Conservation (phyloP, 2,888 invertebrate genomes). For the Philereme vetulata region DNA sequence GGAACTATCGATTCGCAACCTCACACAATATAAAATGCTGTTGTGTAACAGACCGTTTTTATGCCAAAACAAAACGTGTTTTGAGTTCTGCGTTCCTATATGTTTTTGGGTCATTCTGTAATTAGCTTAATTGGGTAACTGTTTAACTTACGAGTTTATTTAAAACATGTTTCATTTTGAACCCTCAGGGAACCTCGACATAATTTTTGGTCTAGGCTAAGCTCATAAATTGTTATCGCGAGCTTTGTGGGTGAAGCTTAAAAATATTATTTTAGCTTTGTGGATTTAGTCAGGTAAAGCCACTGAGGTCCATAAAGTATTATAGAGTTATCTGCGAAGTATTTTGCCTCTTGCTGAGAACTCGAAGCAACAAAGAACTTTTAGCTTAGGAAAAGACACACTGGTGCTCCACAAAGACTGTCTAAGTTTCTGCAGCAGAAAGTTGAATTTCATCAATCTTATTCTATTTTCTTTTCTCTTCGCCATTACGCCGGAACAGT, state of each 20-base stretch:
- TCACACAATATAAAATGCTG: background rate
- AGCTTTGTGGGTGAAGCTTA: conserved; percentile 1
- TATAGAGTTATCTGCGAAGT: background rate
- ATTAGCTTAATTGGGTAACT: background rate
- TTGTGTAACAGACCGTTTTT: background rate
- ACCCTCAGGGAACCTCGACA: background rate
- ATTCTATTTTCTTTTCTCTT: conserved; percentile 39
- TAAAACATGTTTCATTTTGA: background rate
- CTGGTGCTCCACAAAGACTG: conserved; percentile 36
- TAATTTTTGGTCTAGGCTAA: conserved; percentile 10
- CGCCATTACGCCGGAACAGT: conserved; percentile 29
- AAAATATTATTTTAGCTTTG: conserved; percentile 8
- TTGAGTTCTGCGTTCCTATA: background rate
- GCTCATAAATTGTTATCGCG: conserved; percentile 10
- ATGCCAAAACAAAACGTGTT: background rate
- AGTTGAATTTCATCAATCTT: conserved; percentile 46
- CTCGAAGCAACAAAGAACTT: conserved; percentile 23
- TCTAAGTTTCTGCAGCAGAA: conserved; percentile 34
- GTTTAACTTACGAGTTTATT: background rate
- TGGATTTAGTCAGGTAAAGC: conserved; percentile 6
- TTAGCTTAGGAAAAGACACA: conserved; percentile 38
- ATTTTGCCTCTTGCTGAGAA: conserved; percentile 1
- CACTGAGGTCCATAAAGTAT: background rate
- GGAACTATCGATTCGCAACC: conserved; percentile 8
- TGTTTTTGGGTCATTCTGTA: background rate